Base-by-base conservation (phyloP, 1,140 invertebrate species). In the Ephestia elutella region DNA sequence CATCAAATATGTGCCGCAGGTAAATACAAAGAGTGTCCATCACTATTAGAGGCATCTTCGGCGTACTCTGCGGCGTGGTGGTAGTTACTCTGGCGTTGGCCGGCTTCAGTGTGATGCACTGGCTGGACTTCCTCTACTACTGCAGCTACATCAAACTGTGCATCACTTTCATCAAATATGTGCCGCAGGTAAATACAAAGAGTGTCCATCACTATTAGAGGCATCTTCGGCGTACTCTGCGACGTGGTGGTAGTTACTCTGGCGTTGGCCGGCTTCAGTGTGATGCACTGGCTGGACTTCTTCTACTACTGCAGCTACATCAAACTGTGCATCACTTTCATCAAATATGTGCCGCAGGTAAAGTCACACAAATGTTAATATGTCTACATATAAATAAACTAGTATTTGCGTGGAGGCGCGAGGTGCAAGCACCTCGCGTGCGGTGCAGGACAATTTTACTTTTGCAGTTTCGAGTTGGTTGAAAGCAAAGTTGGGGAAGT, bases 91-190 rank as follows among this genome's bases (percentile, higher is more conserved):
- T 92, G 0, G 91, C 95, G 57, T 78, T 97, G 25, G 90, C 93
- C 0, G 76, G 87, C 0, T 89, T 89, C 0, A 65, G 90, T 17
- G 90, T 92, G 0, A 90, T 99, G 5, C 90, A 91, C 19, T 99
- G 97, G 96, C 90, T 99, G 9, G 94, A 95, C 75, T 98, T 98
- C 78, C 90, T 99, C 0, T 97, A 98, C 81, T 95, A 93, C 80
- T 98, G 98, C 83, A 99, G 98, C 53, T 99, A 99, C 78, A 93
- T 99, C 13, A 99, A 99, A 85, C 90, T 99, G 51, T 92, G 92
- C 18, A 98, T 99, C 63, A 99, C 98, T 0, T 91, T 99, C 20
- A 98, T 98, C 57, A 99, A 99, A 92, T 99, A 99, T 84, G 91
- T 99, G 51, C 98, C 98, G 17, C 92, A 98, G 83, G 91, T 92